Evolutionary conservation across 2,797 vertebrate genomes (phyloP).

Genomic region (Anguilla marmorata): DNA sequence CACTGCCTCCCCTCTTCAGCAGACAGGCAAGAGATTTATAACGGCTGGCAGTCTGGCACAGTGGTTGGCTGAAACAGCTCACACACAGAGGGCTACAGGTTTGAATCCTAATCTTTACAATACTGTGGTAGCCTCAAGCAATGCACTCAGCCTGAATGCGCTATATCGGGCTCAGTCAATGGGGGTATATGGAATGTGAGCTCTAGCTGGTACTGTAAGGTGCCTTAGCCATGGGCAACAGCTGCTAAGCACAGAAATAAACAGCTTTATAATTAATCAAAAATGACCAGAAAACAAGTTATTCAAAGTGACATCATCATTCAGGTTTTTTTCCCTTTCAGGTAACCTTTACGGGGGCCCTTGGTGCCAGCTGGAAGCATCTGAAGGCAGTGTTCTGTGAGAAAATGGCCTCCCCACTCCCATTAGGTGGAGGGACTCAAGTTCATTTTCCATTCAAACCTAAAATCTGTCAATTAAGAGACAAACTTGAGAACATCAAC

Average conservation of each 20-base stretch:
- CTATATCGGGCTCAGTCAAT: neutral
- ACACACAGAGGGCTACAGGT: neutral
- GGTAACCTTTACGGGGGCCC: neutral
- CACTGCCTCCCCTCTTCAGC: neutral
- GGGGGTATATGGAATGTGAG: neutral
- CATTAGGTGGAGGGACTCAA: neutral
- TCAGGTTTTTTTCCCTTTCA: neutral
- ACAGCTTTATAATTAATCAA: neutral
- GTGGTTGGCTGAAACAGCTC: neutral
- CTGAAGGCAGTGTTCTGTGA: neutral
- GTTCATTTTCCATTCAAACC: constrained; percentile 6
- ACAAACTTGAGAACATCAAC: neutral
- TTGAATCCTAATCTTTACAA: neutral
- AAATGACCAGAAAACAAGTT: neutral
- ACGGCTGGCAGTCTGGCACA: neutral
- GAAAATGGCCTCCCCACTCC: neutral
- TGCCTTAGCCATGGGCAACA: neutral
- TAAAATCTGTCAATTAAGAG: neutral
- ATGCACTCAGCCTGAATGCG: neutral
- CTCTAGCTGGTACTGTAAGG: neutral
- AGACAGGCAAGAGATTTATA: neutral
- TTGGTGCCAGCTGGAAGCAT: neutral
- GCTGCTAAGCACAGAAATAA: neutral
- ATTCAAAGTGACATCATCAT: neutral
- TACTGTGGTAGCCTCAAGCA: neutral